Evolutionary conservation across 2,797 vertebrate genomes (phyloP), one percentile per base, ranked within the genome.

Genomic region (Diplodus sargus): DNA sequence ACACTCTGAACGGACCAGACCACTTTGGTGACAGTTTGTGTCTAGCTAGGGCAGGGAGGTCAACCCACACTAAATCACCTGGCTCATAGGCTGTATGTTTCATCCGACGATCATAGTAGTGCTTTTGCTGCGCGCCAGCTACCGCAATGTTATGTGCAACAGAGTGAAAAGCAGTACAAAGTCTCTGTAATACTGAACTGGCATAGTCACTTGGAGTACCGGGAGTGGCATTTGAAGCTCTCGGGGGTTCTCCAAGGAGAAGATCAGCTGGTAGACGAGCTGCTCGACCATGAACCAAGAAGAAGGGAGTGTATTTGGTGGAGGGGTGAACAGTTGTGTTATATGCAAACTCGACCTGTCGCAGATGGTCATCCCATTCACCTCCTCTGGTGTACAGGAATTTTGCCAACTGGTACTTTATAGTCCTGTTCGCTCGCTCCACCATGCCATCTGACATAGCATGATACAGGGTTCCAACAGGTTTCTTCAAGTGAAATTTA

Each of bases 21-120:
- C 62, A 82, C 65, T 76, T 72, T 4, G 68, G 68, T 65, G 73
- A 82, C 11, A 82, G 61, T 16, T 79, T 82, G 18, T 85, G 71
- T 56, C 67, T 70, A 4, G 69, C 17, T 8, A 75, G 23, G 48
- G 62, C 61, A 14, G 75, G 75, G n/a, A 82, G 67, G 22, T 82
- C 75, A 70, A 76, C 56, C 79, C 75, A 76, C 16, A 79, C 76
- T 2, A 72, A 56, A 57, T 85, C 65, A 61, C 74, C 59, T 68
- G 63, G 57, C 45, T 74, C 49, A 65, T 77, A 77, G 48, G 84
- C 56, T 47, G 15, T 52, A 5, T 69, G 76, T 18, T 61, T 53
- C 42, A 59, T 42, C 30, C 17, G 49, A 39, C 47, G 20, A 51
- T 75, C 77, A 65, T 81, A 75, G 13, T 81, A 74, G 13, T 63